These are phyloP conservation scores for Conus canariensis DNA, from an alignment of 2,888 invertebrate species.

Conservation along the genomic window DNA sequence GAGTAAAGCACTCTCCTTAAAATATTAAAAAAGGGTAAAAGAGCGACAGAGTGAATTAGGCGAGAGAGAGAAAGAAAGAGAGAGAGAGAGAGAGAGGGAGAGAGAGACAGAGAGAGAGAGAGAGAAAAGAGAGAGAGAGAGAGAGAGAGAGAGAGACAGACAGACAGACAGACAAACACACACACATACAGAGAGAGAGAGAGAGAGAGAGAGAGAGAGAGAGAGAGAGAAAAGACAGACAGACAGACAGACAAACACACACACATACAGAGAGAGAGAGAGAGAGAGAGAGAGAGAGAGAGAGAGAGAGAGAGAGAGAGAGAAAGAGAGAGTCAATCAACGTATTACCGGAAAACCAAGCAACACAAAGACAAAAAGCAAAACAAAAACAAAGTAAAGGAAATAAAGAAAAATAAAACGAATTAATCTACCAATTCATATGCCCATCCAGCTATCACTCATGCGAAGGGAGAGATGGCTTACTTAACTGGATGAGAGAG, in stretches of 20 bases:
- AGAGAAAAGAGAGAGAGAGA: background rate
- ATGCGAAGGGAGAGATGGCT: background rate
- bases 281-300: background rate
- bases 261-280: background rate
- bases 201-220: background rate
- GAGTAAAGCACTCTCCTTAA: no score
- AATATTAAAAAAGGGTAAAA: no score
- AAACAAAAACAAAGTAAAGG: no score
- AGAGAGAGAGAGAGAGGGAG: slow-evolving; percentile 8
- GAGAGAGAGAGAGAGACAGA: background rate
- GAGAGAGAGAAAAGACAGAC: background rate
- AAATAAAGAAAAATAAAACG: background rate
- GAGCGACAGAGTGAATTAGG: background rate
- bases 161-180: background rate
- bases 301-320: background rate
- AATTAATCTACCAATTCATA: background rate
- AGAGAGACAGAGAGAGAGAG: slow-evolving; percentile 18
- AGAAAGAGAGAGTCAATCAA: background rate
- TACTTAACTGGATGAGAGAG: background rate
- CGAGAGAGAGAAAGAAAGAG: background rate
- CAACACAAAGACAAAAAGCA: background rate
- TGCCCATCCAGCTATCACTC: no score
- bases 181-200: background rate
- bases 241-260: background rate
- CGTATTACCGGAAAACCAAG: background rate